phyloP scores from a whole-genome alignment of 2,888 invertebrate species.

The Microctonus hyperodae region DNA sequence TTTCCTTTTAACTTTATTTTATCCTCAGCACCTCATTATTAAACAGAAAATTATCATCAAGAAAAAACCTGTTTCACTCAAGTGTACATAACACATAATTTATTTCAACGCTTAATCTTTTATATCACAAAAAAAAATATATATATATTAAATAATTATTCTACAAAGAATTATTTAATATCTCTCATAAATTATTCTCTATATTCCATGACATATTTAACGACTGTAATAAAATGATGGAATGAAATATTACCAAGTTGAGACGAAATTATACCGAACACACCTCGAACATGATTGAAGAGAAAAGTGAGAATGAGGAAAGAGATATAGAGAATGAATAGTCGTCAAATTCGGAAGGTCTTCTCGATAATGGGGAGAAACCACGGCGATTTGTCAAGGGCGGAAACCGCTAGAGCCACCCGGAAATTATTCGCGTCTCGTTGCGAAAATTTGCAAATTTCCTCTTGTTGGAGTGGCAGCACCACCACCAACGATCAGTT shows the following conservation, averaged over 20 bases:
- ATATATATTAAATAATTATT: too few relatives aligned
- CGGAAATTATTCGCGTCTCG: constrained; percentile 60
- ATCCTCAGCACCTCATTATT: too few relatives aligned
- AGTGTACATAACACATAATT: too few relatives aligned
- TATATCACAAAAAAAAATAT: too few relatives aligned
- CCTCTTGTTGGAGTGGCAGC: constrained; percentile 39
- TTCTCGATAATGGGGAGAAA: constrained; percentile 59
- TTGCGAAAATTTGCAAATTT: constrained; percentile 62
- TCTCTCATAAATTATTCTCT: neutral
- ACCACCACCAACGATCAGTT: neutral
- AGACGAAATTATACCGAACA: neutral
- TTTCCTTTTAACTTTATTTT: too few relatives aligned
- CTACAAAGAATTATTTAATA: neutral
- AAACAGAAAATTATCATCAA: too few relatives aligned
- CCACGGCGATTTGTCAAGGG: constrained; percentile 61
- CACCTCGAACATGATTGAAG: neutral
- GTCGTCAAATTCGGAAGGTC: constrained; percentile 6
- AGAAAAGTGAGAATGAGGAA: neutral
- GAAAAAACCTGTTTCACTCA: too few relatives aligned
- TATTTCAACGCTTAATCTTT: too few relatives aligned
- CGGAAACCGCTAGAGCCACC: constrained; percentile 58
- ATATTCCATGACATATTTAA: neutral
- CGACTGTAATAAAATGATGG: neutral
- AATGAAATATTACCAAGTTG: neutral
- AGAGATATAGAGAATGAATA: neutral